Percentiles rank a stretch among this genome's conserved stretches.
These are phyloP conservation scores for Corythaeola cristata DNA, from an alignment of 2,113 vertebrate genomes.

Conservation along the genomic window DNA sequence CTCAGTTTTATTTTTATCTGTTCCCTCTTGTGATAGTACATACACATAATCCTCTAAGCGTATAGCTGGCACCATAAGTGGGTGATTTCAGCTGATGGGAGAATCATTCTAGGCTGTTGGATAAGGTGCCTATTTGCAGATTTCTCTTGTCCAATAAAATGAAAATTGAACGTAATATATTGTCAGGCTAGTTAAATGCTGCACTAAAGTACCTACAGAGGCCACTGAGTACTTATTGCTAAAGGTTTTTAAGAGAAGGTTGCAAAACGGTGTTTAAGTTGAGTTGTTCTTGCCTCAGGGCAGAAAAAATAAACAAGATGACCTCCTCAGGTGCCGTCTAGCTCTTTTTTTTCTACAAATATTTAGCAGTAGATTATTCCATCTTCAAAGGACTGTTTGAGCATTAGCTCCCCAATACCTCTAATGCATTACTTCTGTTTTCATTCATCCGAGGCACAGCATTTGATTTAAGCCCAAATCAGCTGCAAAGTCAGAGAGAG, in stretches of 20 bases:
- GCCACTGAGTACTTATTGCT: not conserved
- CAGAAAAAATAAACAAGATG: not conserved
- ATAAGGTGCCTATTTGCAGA: not conserved
- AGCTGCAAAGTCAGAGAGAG: not conserved
- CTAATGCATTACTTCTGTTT: not conserved
- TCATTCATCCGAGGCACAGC: not conserved
- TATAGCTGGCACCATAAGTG: not conserved
- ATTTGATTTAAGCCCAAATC: not conserved
- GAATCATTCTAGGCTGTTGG: not conserved
- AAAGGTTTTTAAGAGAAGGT: not conserved
- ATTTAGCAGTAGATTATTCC: not conserved
- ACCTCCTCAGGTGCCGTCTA: not conserved
- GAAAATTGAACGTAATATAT: not conserved
- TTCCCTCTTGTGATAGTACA: not conserved
- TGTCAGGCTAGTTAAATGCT: not conserved
- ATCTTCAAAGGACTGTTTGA: not conserved
- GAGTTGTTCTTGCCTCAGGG: not conserved
- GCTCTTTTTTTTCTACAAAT: not conserved
- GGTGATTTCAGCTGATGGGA: not conserved
- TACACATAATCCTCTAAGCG: not conserved
- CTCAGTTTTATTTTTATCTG: not conserved
- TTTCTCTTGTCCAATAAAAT: not conserved
- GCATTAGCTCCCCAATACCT: not conserved
- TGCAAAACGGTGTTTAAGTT: not conserved
- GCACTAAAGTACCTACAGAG: accelerated